Base-by-base conservation (phyloP, 2,888 invertebrate species). In the Nezara viridula region DNA sequence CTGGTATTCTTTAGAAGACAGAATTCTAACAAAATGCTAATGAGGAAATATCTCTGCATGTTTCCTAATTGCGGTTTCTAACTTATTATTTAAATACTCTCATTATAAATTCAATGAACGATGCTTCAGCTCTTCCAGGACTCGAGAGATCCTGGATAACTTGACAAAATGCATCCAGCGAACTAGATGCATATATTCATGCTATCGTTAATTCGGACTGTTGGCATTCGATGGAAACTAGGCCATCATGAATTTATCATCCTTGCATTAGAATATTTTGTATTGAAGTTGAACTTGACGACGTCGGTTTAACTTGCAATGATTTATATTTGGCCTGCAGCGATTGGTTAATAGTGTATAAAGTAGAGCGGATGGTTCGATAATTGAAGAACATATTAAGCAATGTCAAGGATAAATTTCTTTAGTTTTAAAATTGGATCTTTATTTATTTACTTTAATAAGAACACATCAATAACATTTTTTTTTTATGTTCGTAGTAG, bases 131-230 rank as follows among this genome's bases (percentile, higher is more conserved):
- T 73, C 19, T 21, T 21, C 66, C 66, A 37, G 0, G 21, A 27
- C 27, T 14, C 19, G 27, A 24, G 55, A 55, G 24, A 16, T 66
- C 66, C 66, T 66, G 66, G 66, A 60, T 14, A 27, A 16, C 27
- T 32, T 60, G 60, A 73, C 66, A 73, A 73, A 66, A 73, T 37
- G 66, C 32, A 73, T 1, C 19, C 32, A 37, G 19, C 16, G 66
- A 37, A 73, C 66, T 73, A 73, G 37, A 73, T 73, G 66, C 66
- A 73, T 73, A 73, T 73, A 73, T 73, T 73, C 66, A 73, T 73
- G 66, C 7, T 73, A 73, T 73, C 6, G 37, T 73, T 73, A 73
- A 73, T 73, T 73, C 66, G 19, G 32, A 7, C 37, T 37, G 37
- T 37, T 37, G 6, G 66, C 32, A 37, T 37, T 19, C 32, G 19